A percentile compares a stretch with the other conserved stretches of the same genome.
phyloP scores from a whole-genome alignment of 2,888 invertebrate genomes.

The Actias luna region DNA sequence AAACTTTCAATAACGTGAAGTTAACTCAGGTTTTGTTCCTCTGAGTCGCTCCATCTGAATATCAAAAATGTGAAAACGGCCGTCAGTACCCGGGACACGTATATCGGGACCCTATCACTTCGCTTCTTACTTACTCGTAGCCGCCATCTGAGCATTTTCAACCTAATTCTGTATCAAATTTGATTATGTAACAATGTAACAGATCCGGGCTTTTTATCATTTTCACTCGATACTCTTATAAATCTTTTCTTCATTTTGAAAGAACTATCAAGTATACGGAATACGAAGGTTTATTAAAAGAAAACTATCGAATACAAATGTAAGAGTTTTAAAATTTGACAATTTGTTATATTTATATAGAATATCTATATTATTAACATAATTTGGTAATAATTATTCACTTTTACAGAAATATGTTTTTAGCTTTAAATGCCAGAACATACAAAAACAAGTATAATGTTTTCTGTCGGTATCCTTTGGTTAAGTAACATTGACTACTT shows the following conservation, averaged over 20 bases:
- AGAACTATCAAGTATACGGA: not conserved
- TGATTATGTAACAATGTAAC: constrained; percentile 70
- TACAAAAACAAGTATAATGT: too few relatives aligned
- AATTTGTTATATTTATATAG: too few relatives aligned
- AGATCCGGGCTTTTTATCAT: constrained; percentile 23
- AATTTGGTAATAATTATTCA: too few relatives aligned
- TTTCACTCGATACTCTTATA: not conserved
- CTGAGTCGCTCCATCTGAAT: constrained; percentile 77
- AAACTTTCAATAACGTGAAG: constrained; percentile 79
- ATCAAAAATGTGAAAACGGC: constrained; percentile 78
- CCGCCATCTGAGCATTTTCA: constrained; percentile 78
- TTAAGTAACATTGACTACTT: not conserved
- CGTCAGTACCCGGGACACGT: constrained; percentile 79
- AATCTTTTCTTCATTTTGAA: not conserved
- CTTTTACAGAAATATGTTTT: too few relatives aligned
- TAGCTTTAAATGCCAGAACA: too few relatives aligned
- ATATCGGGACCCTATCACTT: constrained; percentile 80
- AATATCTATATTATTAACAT: too few relatives aligned
- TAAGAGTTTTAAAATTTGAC: too few relatives aligned
- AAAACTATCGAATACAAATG: not conserved
- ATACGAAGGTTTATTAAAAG: not conserved
- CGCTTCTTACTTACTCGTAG: constrained; percentile 77
- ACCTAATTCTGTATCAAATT: constrained; percentile 77
- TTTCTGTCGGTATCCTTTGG: not conserved
- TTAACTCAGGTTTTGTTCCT: constrained; percentile 79